A percentile compares a stretch with the other conserved stretches of the same genome.
These are phyloP conservation scores for Gymnodraco acuticeps DNA, from an alignment of 2,797 vertebrate species.

Conservation along the genomic window DNA sequence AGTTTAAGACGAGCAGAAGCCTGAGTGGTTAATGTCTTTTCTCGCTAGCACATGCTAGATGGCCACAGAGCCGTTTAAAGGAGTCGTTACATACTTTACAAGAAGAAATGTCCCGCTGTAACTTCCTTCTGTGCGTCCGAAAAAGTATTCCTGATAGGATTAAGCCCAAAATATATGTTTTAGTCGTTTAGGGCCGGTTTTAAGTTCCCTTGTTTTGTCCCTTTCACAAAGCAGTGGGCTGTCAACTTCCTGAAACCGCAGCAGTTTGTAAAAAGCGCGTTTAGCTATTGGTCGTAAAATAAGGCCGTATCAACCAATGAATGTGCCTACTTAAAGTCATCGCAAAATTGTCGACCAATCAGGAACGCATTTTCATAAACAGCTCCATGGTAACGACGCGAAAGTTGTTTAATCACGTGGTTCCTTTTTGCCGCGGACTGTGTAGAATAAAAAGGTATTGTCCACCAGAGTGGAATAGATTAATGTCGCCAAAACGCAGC, in stretches of 20 bases:
- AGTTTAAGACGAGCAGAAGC: background rate
- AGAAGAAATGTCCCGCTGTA: background rate
- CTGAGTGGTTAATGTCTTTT: background rate
- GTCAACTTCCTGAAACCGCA: constrained; percentile 78
- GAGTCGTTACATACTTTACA: constrained; percentile 26
- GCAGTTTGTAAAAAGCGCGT: constrained; percentile 84
- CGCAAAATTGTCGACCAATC: constrained; percentile 63
- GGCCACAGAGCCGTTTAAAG: background rate
- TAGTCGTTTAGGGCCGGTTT: constrained; percentile 46
- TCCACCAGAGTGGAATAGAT: background rate
- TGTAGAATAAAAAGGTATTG: background rate
- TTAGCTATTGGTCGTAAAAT: constrained; percentile 73
- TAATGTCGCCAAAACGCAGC: background rate
- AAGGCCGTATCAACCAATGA: constrained; percentile 68
- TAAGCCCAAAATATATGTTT: background rate
- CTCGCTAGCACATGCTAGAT: constrained; percentile 24
- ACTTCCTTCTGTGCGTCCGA: background rate
- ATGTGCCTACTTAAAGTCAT: background rate
- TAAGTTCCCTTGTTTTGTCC: constrained; percentile 41
- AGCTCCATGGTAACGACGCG: constrained; percentile 79
- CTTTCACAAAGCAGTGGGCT: constrained; percentile 20
- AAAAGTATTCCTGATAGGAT: background rate
- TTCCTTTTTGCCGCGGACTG: constrained; percentile 34
- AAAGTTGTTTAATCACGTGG: constrained; percentile 66
- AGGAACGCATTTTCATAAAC: constrained; percentile 66